These are phyloP conservation scores for Mus minutoides DNA, from an alignment of 2,797 vertebrate genomes.

Conservation along the genomic window DNA sequence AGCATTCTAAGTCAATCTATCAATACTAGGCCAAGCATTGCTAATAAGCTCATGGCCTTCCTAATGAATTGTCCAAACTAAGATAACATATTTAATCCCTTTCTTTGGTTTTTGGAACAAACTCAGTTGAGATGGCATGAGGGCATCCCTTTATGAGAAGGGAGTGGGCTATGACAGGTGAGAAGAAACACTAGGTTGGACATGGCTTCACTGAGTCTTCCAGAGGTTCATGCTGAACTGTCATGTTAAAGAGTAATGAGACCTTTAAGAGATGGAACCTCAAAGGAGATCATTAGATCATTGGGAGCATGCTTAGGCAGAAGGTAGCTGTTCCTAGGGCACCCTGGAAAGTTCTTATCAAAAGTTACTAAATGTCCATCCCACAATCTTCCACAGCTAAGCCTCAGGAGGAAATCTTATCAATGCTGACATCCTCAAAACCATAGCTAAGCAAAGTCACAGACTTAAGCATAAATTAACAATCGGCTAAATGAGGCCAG, in stretches of 20 bases:
- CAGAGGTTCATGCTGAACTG: neutral
- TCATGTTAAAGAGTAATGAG: neutral
- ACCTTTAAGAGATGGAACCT: neutral
- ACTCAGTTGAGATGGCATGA: neutral
- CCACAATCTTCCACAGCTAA: neutral
- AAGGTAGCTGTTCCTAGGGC: neutral
- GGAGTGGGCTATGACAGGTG: neutral
- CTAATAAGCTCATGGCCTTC: constrained; percentile 5
- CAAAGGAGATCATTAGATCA: neutral
- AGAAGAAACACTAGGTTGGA: neutral
- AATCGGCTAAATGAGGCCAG: neutral
- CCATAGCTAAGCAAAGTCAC: constrained; percentile 30
- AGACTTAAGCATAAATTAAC: constrained; percentile 20
- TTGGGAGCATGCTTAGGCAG: neutral
- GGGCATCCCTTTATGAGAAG: neutral
- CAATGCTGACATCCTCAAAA: constrained; percentile 39
- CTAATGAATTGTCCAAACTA: neutral
- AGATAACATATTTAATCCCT: constrained; percentile 4
- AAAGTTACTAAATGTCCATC: neutral
- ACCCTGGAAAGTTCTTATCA: neutral
- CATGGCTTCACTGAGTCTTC: neutral
- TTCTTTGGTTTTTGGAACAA: constrained; percentile 34
- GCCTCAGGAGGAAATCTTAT: neutral
- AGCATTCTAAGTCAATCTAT: neutral
- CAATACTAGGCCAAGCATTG: neutral